Evolutionary conservation across 2,113 vertebrate genomes (phyloP).

Genomic region (Andinoacara biseriatus): DNA sequence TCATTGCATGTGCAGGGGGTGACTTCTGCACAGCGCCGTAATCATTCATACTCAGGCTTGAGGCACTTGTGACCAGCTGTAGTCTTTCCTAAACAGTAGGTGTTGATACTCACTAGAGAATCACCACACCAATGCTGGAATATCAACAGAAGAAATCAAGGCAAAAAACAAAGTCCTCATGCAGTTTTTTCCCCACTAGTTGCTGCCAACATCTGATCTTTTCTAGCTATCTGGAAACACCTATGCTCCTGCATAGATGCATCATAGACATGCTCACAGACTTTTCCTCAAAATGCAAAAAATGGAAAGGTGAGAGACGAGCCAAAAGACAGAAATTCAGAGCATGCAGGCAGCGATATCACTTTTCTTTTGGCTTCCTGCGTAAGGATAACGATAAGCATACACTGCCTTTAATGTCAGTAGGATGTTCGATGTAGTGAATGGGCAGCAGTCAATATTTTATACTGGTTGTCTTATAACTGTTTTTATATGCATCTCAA

Average conservation of each 20-base stretch:
- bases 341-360: not conserved
- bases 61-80: not conserved
- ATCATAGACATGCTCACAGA: not conserved
- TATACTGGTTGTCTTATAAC: not conserved
- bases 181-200: not conserved
- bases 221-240: not conserved
- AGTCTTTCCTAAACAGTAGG: not conserved
- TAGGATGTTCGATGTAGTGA: not conserved
- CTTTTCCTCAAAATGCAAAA: not conserved
- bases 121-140: not conserved
- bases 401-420: too few relatives aligned
- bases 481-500: not conserved
- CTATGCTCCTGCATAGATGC: not conserved
- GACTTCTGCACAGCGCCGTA: not conserved
- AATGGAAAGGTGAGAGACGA: not conserved
- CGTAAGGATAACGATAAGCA: too few relatives aligned
- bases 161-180: not conserved
- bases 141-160: not conserved
- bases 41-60: not conserved
- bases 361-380: too few relatives aligned
- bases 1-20: fast-evolving
- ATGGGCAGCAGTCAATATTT: not conserved
- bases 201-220: not conserved
- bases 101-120: not conserved
- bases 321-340: not conserved